Conservation (phyloP, 2,797 vertebrate species). For the Pseudocheirus occidentalis region DNA sequence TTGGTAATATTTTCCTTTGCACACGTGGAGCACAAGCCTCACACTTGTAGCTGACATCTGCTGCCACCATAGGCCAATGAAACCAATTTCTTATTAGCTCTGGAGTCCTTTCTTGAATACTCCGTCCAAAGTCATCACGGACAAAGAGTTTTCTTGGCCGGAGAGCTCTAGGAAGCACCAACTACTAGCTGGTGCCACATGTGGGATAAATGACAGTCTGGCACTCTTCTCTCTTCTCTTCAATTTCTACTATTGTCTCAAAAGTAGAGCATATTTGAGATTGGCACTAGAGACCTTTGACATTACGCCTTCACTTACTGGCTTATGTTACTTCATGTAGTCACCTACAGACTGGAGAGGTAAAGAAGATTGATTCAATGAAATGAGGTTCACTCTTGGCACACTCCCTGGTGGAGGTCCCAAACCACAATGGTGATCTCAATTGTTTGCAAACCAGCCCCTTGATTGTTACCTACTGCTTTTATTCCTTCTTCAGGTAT, state of each 20-base stretch:
- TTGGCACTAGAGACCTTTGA: not conserved
- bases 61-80: not conserved
- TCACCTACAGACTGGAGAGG: not conserved
- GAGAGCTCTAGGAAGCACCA: not conserved
- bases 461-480: not conserved
- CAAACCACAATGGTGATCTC: not conserved
- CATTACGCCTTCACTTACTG: not conserved
- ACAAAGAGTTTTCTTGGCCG: not conserved
- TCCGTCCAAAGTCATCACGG: not conserved
- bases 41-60: not conserved
- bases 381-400: not conserved
- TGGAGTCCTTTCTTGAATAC: not conserved
- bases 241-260: not conserved
- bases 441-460: not conserved
- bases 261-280: not conserved
- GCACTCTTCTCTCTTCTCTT: not conserved
- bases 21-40: not conserved
- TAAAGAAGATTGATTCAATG: not conserved
- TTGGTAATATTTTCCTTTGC: not conserved
- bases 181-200: not conserved
- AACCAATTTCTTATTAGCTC: not conserved
- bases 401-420: not conserved
- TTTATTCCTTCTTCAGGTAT: not conserved
- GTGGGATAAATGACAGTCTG: not conserved
- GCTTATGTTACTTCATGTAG: not conserved